These are phyloP conservation scores for Clinocottus analis DNA, from an alignment of 2,113 vertebrate genomes.

Conservation along the genomic window DNA sequence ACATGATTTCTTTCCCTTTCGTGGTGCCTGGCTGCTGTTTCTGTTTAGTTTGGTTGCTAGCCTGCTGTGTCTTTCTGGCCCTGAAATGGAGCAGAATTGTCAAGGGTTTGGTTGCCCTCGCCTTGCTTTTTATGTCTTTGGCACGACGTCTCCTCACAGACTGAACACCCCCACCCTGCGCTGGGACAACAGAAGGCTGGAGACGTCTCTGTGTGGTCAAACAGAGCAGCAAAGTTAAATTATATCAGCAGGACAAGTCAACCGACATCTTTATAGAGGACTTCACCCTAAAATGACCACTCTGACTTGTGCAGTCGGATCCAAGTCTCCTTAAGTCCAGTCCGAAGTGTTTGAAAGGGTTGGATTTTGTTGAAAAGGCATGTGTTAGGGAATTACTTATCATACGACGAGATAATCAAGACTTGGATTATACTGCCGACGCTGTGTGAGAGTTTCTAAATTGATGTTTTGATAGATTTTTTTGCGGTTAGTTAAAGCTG, in stretches of 20 bases:
- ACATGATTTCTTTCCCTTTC: constrained; percentile 70
- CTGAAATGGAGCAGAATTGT: constrained; percentile 59
- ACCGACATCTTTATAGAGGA: not conserved
- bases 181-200: not conserved
- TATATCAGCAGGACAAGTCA: not conserved
- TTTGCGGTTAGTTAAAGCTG: not conserved
- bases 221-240: not conserved
- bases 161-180: not conserved
- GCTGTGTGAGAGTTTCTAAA: not conserved
- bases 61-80: constrained; percentile 54
- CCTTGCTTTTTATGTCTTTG: constrained; percentile 48
- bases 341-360: not conserved
- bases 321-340: not conserved
- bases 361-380: not conserved
- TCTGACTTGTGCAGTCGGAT: not conserved
- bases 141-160: not conserved
- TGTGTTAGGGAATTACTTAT: not conserved
- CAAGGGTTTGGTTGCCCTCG: constrained; percentile 50
- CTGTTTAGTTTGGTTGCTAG: constrained; percentile 75
- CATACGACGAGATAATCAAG: not conserved
- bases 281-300: not conserved
- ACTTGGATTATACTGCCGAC: not conserved
- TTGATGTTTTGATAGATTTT: not conserved
- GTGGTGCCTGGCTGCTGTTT: constrained; percentile 62
- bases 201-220: not conserved